Evolutionary conservation across 1,140 invertebrate genomes (phyloP), one percentile per base, ranked within the genome.

Genomic region (Mamestra configurata): DNA sequence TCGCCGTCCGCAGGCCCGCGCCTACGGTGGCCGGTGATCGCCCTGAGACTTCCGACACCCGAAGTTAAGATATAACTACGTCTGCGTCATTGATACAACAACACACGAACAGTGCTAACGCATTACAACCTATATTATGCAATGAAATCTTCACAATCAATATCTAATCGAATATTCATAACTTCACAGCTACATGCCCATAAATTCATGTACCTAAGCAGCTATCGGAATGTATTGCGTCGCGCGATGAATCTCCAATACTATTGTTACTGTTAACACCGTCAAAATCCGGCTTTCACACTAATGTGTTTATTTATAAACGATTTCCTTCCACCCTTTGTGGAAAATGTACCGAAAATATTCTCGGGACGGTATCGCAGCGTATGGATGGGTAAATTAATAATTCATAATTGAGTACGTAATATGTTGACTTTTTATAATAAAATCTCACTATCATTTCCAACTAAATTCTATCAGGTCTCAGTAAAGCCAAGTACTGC

Each of bases 271-370:
- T 85, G 76, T 84, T 87, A 86, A 84, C 59, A 22, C 75, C 75
- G 20, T 77, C 61, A 66, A 77, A 61, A 77, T 77, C 86, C 82
- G 90, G 89, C 89, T 89, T 90, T 87, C 79, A 86, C 84, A 84
- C 89, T 91, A 90, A 90, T 91, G 90, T 90, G 86, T 89, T 91
- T 91, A 91, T 91, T 90, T 91, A 89, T 91, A 90, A 91, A 88
- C 88, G 86, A 87, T 90, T 88, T 90, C 88, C 88, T 86, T 85
- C 84, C 75, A 77, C 77, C 77, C 61, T 43, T 61, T 24, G 46
- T 77, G 15, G 20, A 4, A 80, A 85, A 88, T 76, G 79, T 79
- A 87, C 81, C 68, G 79, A 24, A 18, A 11, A 1, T 13, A 22
- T 24, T 71, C 77, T 18, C 27, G 1, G 11, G 24, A n/a, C 55